These are phyloP conservation scores for Micropoecilia bifurca DNA, from an alignment of 2,797 vertebrate genomes.

Conservation along the genomic window DNA sequence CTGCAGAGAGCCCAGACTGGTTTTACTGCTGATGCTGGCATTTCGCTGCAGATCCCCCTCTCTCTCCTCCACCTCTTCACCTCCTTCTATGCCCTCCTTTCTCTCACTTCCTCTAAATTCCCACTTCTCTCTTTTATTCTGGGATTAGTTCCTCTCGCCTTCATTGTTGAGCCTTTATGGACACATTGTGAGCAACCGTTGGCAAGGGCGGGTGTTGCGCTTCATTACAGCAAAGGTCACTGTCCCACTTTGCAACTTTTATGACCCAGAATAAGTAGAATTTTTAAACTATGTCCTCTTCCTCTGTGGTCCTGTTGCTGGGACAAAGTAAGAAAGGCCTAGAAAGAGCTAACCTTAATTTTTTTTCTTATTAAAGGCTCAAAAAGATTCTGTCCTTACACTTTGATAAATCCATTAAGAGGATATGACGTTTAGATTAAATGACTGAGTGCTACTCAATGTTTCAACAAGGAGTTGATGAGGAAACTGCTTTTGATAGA, in stretches of 20 bases:
- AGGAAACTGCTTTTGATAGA: conserved; percentile 51
- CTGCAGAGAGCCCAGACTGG: conserved; percentile 69
- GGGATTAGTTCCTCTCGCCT: conserved; percentile 26
- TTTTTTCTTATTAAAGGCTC: background rate
- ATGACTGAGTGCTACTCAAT: conserved; percentile 58
- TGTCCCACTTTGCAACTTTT: background rate
- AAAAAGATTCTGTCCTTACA: conserved; percentile 5
- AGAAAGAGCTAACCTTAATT: background rate
- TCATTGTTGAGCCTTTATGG: conserved; percentile 3
- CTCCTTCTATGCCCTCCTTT: conserved; percentile 32
- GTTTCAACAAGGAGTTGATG: conserved; percentile 42
- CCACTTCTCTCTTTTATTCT: conserved; percentile 28
- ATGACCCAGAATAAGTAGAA: background rate
- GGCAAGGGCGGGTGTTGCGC: background rate
- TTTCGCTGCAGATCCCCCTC: conserved; percentile 40
- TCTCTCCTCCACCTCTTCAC: conserved; percentile 25
- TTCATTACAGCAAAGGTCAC: background rate
- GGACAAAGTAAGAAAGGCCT: background rate
- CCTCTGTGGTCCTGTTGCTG: conserved; percentile 3
- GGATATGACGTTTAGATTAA: conserved; percentile 46
- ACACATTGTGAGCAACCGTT: conserved; percentile 2
- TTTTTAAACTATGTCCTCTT: conserved; percentile 2
- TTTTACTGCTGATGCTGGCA: conserved; percentile 70
- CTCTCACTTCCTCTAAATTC: conserved; percentile 30
- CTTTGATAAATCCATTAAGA: conserved; percentile 23